Evolutionary conservation across 2,113 vertebrate genomes (phyloP), one percentile per base, ranked within the genome.

Genomic region (Murina feae): DNA sequence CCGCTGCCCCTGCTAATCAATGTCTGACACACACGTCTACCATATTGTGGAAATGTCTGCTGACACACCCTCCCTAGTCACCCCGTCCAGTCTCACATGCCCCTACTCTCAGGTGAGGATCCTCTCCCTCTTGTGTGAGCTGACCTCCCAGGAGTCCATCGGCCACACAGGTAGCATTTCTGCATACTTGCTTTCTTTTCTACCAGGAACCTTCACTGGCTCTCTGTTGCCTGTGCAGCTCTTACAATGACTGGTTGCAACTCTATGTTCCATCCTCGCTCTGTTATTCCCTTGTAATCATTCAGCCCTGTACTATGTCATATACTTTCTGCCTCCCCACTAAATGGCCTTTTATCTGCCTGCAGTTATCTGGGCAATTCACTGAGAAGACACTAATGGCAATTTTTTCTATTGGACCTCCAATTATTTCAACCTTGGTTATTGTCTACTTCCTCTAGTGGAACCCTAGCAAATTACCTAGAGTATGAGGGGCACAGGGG

Each of bases 211-310:
- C 79, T 44, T 18, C 14, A 0, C 35, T 1, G n/a, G 75, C 42
- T 47, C 55, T 76, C 71, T 7, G n/a, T 5, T 28, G 44, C 17
- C 13, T 3, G 1, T 1, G 30, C 0, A 5, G 68, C 53, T 58
- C 32, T 58, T 4, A 2, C 0, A 0, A 30, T 69, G 20, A 53
- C 0, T 1, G 32, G 65, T 58, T 81, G 16, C 37, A 49, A 9
- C 14, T 37, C 37, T 18, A 14, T 21, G 23, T 5, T 20, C 10
- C 10, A 10, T 12, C 68, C 28, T 32, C 32, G 85, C 60, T 11
- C 90, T 37, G 13, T 11, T 9, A 13, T 4, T 30, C 23, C 53
- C 53, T 66, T 51, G 68, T n/a, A 65, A 42, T 37, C 72, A 39
- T 9, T 51, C 60, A 32, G 44, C 30, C 37, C 32, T 13, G 6